Percentiles rank a stretch among this genome's conserved stretches.
These are phyloP conservation scores for Cinclus mexicanus DNA, from an alignment of 2,113 vertebrate genomes.

Conservation along the genomic window DNA sequence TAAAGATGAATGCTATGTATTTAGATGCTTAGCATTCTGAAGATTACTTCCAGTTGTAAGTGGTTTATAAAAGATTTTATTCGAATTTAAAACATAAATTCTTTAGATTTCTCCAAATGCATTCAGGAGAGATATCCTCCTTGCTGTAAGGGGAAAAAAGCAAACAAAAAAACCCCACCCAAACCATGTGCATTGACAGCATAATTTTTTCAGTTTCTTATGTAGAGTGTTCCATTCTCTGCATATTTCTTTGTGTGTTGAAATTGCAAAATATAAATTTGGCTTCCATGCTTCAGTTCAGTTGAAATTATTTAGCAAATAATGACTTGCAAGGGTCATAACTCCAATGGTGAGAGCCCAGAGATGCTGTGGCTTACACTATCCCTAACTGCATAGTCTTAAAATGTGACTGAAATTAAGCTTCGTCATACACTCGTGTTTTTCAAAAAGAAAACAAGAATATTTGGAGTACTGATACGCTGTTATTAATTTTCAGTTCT, in stretches of 20 bases:
- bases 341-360: not conserved
- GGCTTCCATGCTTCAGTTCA: not conserved
- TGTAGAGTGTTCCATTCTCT: not conserved
- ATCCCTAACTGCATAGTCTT: not conserved
- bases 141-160: not conserved
- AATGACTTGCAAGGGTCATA: not conserved
- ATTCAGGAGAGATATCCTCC: not conserved
- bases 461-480: not conserved
- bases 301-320: not conserved
- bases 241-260: not conserved
- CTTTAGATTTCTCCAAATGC: not conserved
- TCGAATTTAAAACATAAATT: not conserved
- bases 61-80: not conserved
- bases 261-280: not conserved
- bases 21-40: not conserved
- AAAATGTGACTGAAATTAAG: not conserved
- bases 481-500: not conserved
- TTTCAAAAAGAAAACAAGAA: not conserved
- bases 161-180: no score
- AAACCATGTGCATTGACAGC: not conserved
- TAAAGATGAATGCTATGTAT: not conserved
- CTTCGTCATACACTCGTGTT: not conserved
- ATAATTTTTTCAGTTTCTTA: not conserved
- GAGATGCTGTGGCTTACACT: not conserved
- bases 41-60: not conserved